Percentiles rank a stretch among this genome's conserved stretches.
phyloP scores from a whole-genome alignment of 2,113 vertebrate genomes.

The Thamnaconus septentrionalis region DNA sequence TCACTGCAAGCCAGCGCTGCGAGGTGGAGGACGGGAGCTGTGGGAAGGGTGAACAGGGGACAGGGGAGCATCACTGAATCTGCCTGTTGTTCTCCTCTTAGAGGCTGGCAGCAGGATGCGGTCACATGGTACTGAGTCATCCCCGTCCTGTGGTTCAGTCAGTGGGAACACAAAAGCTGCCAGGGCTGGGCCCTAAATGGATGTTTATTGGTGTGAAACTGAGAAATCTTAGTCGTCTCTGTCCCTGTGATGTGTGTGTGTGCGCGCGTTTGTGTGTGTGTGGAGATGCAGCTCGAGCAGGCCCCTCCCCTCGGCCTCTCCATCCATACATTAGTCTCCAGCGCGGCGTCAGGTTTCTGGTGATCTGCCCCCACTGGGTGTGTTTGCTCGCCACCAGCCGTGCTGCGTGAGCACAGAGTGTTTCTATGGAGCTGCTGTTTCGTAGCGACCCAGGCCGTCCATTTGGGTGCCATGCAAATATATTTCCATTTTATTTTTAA shows the following conservation, averaged over 20 bases:
- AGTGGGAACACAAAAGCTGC: slow-evolving; percentile 50
- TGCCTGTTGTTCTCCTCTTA: slow-evolving; percentile 59
- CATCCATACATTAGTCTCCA: neutral
- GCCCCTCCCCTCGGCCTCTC: too few species aligned
- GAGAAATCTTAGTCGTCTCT: slow-evolving; percentile 13
- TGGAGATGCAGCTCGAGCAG: too few species aligned
- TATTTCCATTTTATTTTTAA: neutral
- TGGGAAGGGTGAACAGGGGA: slow-evolving; percentile 21
- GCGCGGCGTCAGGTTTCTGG: slow-evolving; percentile 46
- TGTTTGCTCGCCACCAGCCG: slow-evolving; percentile 17
- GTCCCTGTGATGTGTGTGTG: slow-evolving; percentile 2
- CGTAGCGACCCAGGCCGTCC: slow-evolving; percentile 9
- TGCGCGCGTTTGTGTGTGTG: too few species aligned
- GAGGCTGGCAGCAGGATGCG: slow-evolving; percentile 56
- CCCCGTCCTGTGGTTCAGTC: slow-evolving; percentile 50
- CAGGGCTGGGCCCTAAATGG: slow-evolving; percentile 46
- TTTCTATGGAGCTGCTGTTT: slow-evolving; percentile 17
- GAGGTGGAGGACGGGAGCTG: neutral
- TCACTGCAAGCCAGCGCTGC: neutral
- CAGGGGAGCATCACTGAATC: slow-evolving; percentile 53
- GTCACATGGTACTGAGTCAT: slow-evolving; percentile 60
- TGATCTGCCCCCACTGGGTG: slow-evolving; percentile 47
- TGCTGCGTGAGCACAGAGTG: neutral
- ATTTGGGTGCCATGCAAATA: slow-evolving; percentile 23
- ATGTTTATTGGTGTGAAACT: slow-evolving; percentile 28